Evolutionary conservation across 2,113 vertebrate species (phyloP).

Genomic region (Prolemur simus): DNA sequence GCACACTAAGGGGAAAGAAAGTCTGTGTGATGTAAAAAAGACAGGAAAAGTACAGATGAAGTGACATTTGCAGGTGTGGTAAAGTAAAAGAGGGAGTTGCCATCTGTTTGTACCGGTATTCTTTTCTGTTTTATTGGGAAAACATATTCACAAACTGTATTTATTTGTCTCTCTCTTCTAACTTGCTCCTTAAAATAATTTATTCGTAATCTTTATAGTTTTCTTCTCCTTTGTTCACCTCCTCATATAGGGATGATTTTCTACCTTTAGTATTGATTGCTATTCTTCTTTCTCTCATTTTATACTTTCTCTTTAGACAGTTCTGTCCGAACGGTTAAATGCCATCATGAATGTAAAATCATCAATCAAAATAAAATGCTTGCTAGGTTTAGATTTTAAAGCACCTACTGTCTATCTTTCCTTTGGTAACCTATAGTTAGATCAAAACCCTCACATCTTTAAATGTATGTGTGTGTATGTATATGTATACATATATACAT

Average conservation of each 20-base stretch:
- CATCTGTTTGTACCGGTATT: not conserved
- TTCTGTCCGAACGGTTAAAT: not conserved
- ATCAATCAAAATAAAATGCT: not conserved
- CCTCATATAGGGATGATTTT: not conserved
- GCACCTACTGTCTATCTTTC: not conserved
- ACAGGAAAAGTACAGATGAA: not conserved
- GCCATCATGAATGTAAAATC: not conserved
- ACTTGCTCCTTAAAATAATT: not conserved
- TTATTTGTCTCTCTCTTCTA: not conserved
- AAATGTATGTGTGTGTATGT: too few relatives aligned
- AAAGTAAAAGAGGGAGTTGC: not conserved
- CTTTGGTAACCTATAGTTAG: not conserved
- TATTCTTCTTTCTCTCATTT: not conserved
- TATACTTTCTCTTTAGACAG: not conserved
- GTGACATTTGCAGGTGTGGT: not conserved
- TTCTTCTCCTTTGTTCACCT: not conserved
- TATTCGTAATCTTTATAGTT: not conserved
- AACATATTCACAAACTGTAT: not conserved
- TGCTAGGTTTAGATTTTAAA: not conserved
- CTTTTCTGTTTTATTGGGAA: not conserved
- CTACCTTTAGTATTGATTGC: not conserved
- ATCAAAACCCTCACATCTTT: too few relatives aligned
- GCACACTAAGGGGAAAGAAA: too few relatives aligned
- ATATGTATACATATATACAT: fast-evolving
- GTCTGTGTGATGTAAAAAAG: too few relatives aligned